These are phyloP conservation scores for Drosophila arawakana DNA, from an alignment of 1,140 invertebrate species.

Conservation along the genomic window DNA sequence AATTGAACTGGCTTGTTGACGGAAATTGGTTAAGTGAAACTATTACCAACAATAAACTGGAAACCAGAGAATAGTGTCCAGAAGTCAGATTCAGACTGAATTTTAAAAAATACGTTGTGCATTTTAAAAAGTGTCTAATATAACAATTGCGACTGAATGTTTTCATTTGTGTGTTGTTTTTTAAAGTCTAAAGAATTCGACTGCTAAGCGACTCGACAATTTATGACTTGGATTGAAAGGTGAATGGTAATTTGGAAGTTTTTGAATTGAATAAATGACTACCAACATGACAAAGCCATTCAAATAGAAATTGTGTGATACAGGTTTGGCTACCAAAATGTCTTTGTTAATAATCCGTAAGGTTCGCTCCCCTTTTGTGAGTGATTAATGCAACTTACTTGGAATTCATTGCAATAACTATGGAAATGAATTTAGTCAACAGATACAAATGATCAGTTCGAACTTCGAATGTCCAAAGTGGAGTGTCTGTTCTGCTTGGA, in stretches of 20 bases:
- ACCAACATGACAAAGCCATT: constrained; percentile 13
- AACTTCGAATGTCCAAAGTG: constrained; percentile 26
- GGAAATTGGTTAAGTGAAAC: too few relatives aligned
- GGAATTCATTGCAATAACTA: constrained; percentile 36
- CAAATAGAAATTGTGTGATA: constrained; percentile 26
- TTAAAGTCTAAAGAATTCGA: constrained; percentile 7
- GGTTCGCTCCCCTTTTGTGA: constrained; percentile 22
- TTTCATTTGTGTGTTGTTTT: constrained; percentile 4
- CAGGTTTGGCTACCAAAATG: constrained; percentile 12
- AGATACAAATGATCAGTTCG: constrained; percentile 20
- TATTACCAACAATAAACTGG: too few relatives aligned
- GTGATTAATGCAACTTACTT: constrained; percentile 51
- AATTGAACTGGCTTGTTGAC: too few relatives aligned
- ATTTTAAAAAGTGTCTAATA: background rate
- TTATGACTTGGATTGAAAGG: constrained; percentile 20
- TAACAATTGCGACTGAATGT: constrained; percentile 4
- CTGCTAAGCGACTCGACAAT: constrained; percentile 12
- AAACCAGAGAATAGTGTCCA: background rate
- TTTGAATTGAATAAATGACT: constrained; percentile 8
- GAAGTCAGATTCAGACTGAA: background rate
- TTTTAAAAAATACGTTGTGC: background rate
- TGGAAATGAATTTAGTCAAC: constrained; percentile 29
- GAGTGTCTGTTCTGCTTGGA: constrained; percentile 23
- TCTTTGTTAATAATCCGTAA: constrained; percentile 27
- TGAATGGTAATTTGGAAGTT: constrained; percentile 18